These are phyloP conservation scores for Prietella phreatophila DNA, from an alignment of 2,113 vertebrate species.

Conservation along the genomic window DNA sequence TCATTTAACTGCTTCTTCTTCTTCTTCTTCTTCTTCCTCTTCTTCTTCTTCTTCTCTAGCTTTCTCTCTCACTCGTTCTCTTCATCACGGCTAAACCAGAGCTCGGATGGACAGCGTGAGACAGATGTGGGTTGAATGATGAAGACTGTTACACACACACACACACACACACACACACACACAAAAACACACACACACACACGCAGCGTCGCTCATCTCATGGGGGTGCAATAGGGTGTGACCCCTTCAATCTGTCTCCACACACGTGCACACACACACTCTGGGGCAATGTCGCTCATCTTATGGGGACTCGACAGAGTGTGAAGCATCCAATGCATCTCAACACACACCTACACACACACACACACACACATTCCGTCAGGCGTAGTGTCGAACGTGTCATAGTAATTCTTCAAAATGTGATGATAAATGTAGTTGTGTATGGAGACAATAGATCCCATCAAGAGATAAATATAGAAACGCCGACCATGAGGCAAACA, in stretches of 20 bases:
- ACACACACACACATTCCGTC: not conserved
- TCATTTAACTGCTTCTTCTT: constrained; percentile 27
- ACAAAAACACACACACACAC: constrained; percentile 23
- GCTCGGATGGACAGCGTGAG: constrained; percentile 28
- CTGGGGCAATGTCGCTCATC: constrained; percentile 21
- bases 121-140: constrained; percentile 28
- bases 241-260: constrained; percentile 30
- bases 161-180: constrained; percentile 16
- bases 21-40: constrained; percentile 13
- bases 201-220: constrained; percentile 30
- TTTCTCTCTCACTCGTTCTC: constrained; percentile 13
- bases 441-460: not conserved
- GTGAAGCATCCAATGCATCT: constrained; percentile 25
- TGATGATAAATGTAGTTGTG: not conserved
- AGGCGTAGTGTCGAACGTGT: not conserved
- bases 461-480: not conserved
- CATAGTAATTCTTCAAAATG: not conserved
- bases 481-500: not conserved
- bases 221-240: constrained; percentile 28
- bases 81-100: constrained; percentile 31
- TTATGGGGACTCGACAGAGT: constrained; percentile 31
- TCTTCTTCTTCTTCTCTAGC: constrained; percentile 1
- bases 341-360: not conserved
- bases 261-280: not conserved
- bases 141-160: constrained; percentile 27